Percentiles rank a stretch among this genome's conserved stretches.
phyloP scores from a whole-genome alignment of 1,140 invertebrate species.

The Agrilus planipennis region DNA sequence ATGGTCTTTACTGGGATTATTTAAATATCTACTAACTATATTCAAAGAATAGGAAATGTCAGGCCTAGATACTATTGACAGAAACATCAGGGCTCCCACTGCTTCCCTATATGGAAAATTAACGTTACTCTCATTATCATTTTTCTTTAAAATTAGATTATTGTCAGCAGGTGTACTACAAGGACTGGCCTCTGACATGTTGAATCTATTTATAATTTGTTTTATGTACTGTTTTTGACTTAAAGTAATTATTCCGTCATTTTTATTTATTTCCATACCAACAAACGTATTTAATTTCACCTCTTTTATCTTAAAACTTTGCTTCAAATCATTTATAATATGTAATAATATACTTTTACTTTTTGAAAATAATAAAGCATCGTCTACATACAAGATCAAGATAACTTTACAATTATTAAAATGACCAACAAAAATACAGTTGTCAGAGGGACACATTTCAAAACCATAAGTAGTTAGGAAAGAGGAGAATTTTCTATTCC shows the following conservation, averaged over 20 bases:
- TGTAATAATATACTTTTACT: not conserved
- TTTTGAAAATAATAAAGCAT: not conserved
- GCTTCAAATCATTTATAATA: not conserved
- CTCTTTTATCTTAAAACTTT: no score
- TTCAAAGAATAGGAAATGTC: conserved; percentile 30
- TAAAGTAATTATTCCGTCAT: not conserved
- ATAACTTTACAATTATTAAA: not conserved
- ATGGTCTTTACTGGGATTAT: conserved; percentile 13
- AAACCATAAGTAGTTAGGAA: conserved; percentile 5
- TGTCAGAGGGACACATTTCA: conserved; percentile 4
- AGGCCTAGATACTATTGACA: conserved; percentile 31
- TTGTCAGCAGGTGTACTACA: not conserved
- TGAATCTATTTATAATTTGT: no score
- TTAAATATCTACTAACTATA: conserved; percentile 8
- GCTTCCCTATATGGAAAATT: conserved; percentile 26
- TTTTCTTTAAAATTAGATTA: not conserved
- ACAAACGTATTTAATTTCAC: no score
- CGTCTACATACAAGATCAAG: not conserved
- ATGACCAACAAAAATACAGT: not conserved
- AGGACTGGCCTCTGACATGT: not conserved
- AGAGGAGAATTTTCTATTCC: conserved; percentile 19
- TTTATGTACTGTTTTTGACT: not conserved
- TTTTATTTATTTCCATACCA: not conserved
- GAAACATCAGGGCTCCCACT: conserved; percentile 27
- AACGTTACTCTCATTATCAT: not conserved